Conservation (phyloP, 2,113 vertebrate genomes). For the Ictalurus furcatus region DNA sequence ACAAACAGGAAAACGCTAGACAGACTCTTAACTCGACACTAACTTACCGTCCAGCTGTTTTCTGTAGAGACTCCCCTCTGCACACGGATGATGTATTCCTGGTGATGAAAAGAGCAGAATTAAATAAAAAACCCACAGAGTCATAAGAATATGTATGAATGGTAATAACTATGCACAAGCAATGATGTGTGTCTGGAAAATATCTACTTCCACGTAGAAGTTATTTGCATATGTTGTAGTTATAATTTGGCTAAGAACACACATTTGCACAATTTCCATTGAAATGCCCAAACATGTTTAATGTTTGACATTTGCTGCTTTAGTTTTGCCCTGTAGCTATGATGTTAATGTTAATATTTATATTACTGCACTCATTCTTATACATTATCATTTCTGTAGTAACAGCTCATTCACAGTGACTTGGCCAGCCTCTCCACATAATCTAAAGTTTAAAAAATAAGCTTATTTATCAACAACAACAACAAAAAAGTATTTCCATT, state of each 20-base stretch:
- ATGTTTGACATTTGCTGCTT: background rate
- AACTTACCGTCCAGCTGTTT: conserved; percentile 95
- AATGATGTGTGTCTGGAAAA: background rate
- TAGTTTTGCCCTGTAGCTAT: background rate
- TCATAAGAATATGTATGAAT: background rate
- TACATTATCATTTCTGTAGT: background rate
- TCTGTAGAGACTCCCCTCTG: conserved; percentile 93
- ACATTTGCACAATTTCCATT: background rate
- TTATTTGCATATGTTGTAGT: background rate
- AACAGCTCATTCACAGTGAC: background rate
- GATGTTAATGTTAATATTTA: background rate
- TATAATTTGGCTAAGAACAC: background rate
- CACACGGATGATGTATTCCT: conserved; percentile 97
- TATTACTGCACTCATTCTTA: background rate
- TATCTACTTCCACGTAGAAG: background rate
- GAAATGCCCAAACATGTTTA: background rate
- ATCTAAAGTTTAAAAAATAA: background rate
- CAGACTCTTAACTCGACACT: background rate
- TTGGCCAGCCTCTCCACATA: background rate
- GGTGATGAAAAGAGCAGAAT: conserved; percentile 38
- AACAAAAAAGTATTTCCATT: no score
- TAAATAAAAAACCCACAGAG: conserved; percentile 34
- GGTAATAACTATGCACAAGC: background rate
- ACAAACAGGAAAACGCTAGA: background rate
- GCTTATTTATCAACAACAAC: background rate